Base-by-base conservation (phyloP, 1,140 invertebrate species). In the Mactra quadrangularis region DNA sequence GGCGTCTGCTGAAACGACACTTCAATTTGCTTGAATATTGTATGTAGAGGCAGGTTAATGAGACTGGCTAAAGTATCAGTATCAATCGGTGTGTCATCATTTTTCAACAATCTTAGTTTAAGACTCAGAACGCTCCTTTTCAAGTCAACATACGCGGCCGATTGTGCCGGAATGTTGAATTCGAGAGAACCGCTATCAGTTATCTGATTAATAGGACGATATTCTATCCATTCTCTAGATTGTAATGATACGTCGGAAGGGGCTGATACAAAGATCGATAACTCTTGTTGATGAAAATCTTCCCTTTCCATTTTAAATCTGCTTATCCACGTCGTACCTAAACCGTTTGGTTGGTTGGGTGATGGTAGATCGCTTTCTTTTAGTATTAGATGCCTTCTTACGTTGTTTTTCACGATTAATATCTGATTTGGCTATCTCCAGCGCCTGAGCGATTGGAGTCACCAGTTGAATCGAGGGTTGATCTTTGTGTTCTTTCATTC, bases 351-450 rank as follows among this genome's bases (percentile, higher is more conserved):
- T 35, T 3, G 17, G 17, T 76, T 6, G 9, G 11, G 33, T 4
- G 22, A 25, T 33, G 41, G 50, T 53, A 52, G 4, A 41, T 55
- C 29, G 71, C 79, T 82, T 82, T 64, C 33, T 29, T 64, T 64
- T 64, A 35, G 33, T 62, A 60, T 17, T 29, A 29, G 7, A 22
- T 22, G n/a, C 31, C 35, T 74, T 72, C 29, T 71, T 52, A 64
- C 60, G 60, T 29, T 17, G 11, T 57, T 2, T 27, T 27, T 70
- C 50, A 22, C 38, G 22, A 25, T 75, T 52, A 6, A 82, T 15
- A 55, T 82, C 79, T 0, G 79, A 52, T 53, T 53, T 62, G n/a
- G 79, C 79, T n/a, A 74, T 82, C 29, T 82, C 79, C 9, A 75
- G 15, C 1, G 70, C 70, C n/a, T n/a, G n/a, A n/a, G n/a, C n/a